Evolutionary conservation across 2,888 invertebrate species (phyloP).

Genomic region (Operophtera brumata): DNA sequence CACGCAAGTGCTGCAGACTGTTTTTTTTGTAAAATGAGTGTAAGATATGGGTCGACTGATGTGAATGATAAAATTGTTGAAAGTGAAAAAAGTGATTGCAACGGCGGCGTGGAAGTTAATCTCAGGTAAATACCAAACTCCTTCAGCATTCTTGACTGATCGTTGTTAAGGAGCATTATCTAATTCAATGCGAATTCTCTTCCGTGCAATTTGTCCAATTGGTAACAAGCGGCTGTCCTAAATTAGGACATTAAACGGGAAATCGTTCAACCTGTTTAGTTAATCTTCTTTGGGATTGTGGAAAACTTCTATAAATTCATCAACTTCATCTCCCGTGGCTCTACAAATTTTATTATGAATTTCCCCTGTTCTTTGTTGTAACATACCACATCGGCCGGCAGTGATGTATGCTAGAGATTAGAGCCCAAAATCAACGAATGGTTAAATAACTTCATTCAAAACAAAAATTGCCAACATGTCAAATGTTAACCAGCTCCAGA

Average conservation of each 20-base stretch:
- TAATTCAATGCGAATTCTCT: constrained; percentile 40
- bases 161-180: constrained; percentile 30
- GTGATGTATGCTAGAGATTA: too few species aligned
- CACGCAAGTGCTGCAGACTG: constrained; percentile 24
- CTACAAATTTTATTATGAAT: background rate
- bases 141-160: constrained; percentile 24
- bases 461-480: too few species aligned
- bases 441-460: too few species aligned
- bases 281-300: constrained; percentile 28
- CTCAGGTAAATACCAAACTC: constrained; percentile 51
- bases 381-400: background rate
- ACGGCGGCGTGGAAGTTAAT: constrained; percentile 50
- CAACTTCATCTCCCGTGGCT: background rate
- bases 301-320: constrained; percentile 27
- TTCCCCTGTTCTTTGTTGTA: constrained; percentile 2
- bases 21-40: constrained; percentile 51
- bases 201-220: constrained; percentile 57
- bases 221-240: constrained; percentile 34
- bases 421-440: too few species aligned
- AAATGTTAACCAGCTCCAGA: too few species aligned
- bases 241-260: constrained; percentile 49
- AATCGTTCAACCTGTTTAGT: constrained; percentile 36
- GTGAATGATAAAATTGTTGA: constrained; percentile 49
- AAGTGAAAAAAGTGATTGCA: constrained; percentile 45
- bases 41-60: constrained; percentile 68